These are phyloP conservation scores for Plagodis pulveraria DNA, from an alignment of 2,888 invertebrate genomes.

Conservation along the genomic window DNA sequence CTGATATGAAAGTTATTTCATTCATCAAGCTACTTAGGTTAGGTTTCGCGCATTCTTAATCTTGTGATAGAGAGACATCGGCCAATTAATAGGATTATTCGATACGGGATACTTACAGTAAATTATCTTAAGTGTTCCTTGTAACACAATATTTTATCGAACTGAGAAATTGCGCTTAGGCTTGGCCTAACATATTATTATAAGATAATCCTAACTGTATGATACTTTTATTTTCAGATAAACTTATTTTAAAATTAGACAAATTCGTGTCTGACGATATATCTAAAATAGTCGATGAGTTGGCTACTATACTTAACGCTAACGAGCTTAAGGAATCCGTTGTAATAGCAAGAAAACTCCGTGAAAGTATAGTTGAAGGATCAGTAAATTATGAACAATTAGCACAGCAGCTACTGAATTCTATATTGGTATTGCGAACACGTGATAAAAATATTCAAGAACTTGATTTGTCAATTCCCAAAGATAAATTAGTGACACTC, in stretches of 20 bases:
- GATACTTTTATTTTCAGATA: slow-evolving; percentile 40
- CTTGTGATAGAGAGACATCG: too few relatives aligned
- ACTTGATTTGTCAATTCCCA: slow-evolving; percentile 25
- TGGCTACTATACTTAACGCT: slow-evolving; percentile 39
- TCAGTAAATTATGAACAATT: slow-evolving; percentile 39
- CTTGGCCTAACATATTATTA: too few relatives aligned
- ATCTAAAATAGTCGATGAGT: slow-evolving; percentile 42
- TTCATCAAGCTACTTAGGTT: too few relatives aligned
- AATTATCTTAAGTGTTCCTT: too few relatives aligned
- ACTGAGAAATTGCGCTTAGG: too few relatives aligned
- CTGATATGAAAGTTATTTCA: too few relatives aligned
- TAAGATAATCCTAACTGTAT: too few relatives aligned
- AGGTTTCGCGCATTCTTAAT: too few relatives aligned
- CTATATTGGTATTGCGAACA: slow-evolving; percentile 40
- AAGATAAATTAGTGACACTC: slow-evolving; percentile 33
- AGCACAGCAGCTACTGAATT: slow-evolving; percentile 41
- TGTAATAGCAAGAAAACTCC: slow-evolving; percentile 51
- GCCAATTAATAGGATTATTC: too few relatives aligned
- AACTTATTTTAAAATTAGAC: slow-evolving; percentile 51
- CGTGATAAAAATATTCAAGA: slow-evolving; percentile 38
- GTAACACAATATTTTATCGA: too few relatives aligned
- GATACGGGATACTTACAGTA: too few relatives aligned
- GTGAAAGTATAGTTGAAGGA: slow-evolving; percentile 40
- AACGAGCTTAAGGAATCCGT: slow-evolving; percentile 48
- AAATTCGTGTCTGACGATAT: slow-evolving; percentile 52